phyloP scores from a whole-genome alignment of 2,113 vertebrate genomes.

The Trinectes maculatus region DNA sequence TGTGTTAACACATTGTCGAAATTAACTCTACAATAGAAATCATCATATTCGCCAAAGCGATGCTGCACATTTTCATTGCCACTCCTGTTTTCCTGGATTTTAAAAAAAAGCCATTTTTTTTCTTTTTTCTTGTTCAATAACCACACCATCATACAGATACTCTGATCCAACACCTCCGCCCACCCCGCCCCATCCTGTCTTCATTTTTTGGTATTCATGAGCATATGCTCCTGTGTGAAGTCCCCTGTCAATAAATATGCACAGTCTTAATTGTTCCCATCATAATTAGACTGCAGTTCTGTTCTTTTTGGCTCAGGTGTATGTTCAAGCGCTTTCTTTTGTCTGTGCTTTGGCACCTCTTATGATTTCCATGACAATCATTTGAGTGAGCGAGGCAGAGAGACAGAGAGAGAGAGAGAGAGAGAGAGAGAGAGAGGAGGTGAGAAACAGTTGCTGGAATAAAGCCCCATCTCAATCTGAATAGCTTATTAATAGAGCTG shows the following conservation, averaged over 20 bases:
- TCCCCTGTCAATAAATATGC: slow-evolving; percentile 79
- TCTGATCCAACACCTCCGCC: slow-evolving; percentile 30
- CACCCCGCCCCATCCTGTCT: slow-evolving; percentile 15
- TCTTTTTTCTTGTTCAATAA: too few relatives aligned
- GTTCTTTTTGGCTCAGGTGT: slow-evolving; percentile 82
- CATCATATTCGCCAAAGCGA: too few relatives aligned
- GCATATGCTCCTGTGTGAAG: slow-evolving; percentile 77
- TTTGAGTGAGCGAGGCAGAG: slow-evolving; percentile 62
- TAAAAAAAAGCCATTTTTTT: not conserved
- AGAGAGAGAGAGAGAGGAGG: slow-evolving; percentile 62
- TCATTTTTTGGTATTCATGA: slow-evolving; percentile 72
- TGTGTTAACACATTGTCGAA: too few relatives aligned
- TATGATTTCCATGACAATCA: slow-evolving; percentile 82
- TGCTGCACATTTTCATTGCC: not conserved
- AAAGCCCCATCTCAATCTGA: slow-evolving; percentile 78
- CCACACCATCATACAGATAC: slow-evolving; percentile 27
- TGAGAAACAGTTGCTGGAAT: slow-evolving; percentile 78
- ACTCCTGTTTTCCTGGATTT: not conserved
- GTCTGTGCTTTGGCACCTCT: slow-evolving; percentile 77
- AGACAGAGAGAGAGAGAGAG: slow-evolving; percentile 46
- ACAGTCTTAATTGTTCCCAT: slow-evolving; percentile 77
- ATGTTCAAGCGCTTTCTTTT: slow-evolving; percentile 73
- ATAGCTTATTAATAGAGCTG: slow-evolving; percentile 82
- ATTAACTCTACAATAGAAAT: too few relatives aligned
- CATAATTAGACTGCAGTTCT: slow-evolving; percentile 77